Base-by-base conservation (phyloP, 1,140 invertebrate species). In the Trichonephila clavata region DNA sequence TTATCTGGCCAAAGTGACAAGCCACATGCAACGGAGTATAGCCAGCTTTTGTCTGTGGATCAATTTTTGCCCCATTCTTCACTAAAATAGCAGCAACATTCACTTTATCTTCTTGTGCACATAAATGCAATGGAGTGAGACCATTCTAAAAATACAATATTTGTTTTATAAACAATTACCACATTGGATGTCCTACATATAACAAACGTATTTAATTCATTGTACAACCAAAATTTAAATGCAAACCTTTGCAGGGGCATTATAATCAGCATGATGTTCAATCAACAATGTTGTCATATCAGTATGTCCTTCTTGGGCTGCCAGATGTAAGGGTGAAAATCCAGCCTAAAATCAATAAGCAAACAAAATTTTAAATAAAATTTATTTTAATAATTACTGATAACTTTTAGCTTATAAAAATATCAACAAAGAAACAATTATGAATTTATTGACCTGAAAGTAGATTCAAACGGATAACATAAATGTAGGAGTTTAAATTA, bases 1-100 rank as follows among this genome's bases (percentile, higher is more conserved):
- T 99, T 5, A 98, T 97, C 96, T 99, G 99, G 0, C 99, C 99
- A 96, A 99, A 99, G 96, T 99, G 99, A 93, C 98, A 98, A n/a
- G 99, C 99, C n/a, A 99, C 98, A 96, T 99, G 99, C 14, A 99
- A 97, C 0, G 99, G 99, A n/a, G 99, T 99, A 95, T 99, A 99
- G 0, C 99, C 99, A 86, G 98, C 98, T 96, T 99, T 99, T 20
- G 98, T 99, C 95, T 97, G 97, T 81, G 97, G 97, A 95, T 99
- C 98, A 86, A 99, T 97, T 95, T 99, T 97, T 71, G 98, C 98
- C 0, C 97, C 97, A 95, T 98, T 98, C 95, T 99, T 99, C 59
- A 98, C 97, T 57, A 99, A 96, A 86, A 99, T 97, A 94, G 98
- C 97, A 14, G 99, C 99, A 13, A 99, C 99, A 91, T 98, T 97